Evolutionary conservation across 1,140 invertebrate species (phyloP), one percentile per base, ranked within the genome.

Genomic region (Drosophila sucinea): DNA sequence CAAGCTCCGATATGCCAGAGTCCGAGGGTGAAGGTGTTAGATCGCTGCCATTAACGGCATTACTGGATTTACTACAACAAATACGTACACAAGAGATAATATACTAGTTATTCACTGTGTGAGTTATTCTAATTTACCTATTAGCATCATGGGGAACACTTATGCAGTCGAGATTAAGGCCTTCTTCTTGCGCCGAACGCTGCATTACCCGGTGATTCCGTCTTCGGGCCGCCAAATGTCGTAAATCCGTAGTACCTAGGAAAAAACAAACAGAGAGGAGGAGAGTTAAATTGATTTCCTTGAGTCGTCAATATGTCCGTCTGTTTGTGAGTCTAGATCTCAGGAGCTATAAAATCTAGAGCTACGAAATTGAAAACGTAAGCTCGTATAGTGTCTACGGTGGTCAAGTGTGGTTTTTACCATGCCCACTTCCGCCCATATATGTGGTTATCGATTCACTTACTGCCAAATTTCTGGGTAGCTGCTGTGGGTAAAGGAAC

Each of bases 11-110:
- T 4, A 97, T 95, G 23, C 96, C 96, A 23, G 96, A 96, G 92
- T 97, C 96, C 29, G 95, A 96, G 1, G 96, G 96, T 3, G 96
- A 96, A 1, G 96, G 96, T 29, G 96, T 96, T 62, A 96, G 70
- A 61, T 92, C 91, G 56, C 85, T 90, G 55, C 69, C 78, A 57
- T 79, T 77, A 30, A 77, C 65, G 2, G 66, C 69, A 6, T 56
- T 67, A 41, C 68, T 90, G 65, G 57, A 69, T 23, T 90, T 89
- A 67, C 77, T 89, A 11, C 1, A 6, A 63, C 7, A 51, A 38
- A 38, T 11, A 10, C 2, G 11, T 4, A 0, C 0, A 32, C 1
- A 5, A 23, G 2, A 29, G 2, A 0, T 1, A 6, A 40, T 5
- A 4, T 8, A 11, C 33, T 11, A 8, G 2, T 35, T 35, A 8